Base-by-base conservation (phyloP, 1,140 invertebrate genomes). In the Globodera ellingtonae region DNA sequence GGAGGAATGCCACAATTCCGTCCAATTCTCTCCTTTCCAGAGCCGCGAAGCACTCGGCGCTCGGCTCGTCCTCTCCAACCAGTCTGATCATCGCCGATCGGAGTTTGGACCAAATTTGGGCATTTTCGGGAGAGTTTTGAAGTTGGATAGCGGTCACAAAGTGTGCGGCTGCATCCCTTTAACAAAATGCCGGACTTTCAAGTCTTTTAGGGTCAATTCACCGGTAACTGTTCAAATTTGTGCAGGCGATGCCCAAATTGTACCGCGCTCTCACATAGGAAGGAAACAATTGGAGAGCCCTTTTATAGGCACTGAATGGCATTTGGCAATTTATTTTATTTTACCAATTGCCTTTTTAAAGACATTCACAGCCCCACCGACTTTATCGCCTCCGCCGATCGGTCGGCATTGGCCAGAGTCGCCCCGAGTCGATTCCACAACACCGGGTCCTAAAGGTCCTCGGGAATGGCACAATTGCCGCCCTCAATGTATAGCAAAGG, bases 371-470 rank as follows among this genome's bases (percentile, higher is more conserved):
- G 13, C 15, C 56, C 56, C 13, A 47, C 67, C 18, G 9, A 70
- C 84, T 95, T 93, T 24, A 99, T 94, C 21, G 97, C 96, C 92
- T 98, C 95, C 88, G 96, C 95, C 24, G 96, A 95, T 74, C 93
- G 92, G 71, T 94, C 94, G 83, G 95, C 95, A 91, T 99, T 99
- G 21, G 97, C 97, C 83, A 98, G 90, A 47, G 96, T 97, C 52
- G 97, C 97, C 66, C 97, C 97, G 48, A 98, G 91, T 86, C 95
- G 94, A 90, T 99, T 99, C 97, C 97, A 99, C 56, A 98, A 90
- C 89, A 95, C 93, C 8, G 95, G 93, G 93, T 98, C 95, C 93
- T 94, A 80, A 72, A 86, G 76, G 21, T 67, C 72, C 10, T 76
- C 10, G 50, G 50, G 72, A 65, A 78, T 56, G 82, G 67, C 4